Base-by-base conservation (phyloP, 2,888 invertebrate species). In the Dascillus cervinus region DNA sequence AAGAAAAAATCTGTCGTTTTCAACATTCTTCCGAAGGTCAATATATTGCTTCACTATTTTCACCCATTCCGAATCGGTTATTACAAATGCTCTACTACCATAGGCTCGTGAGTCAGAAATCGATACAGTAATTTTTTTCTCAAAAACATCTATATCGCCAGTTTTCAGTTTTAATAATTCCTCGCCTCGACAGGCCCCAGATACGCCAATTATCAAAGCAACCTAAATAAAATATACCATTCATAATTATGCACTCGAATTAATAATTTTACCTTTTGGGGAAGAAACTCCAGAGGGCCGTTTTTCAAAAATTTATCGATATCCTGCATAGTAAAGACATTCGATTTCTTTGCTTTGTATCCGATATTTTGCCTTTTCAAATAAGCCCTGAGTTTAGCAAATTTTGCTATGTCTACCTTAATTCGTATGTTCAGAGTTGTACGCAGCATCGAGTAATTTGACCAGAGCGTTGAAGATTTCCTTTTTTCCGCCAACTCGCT, bases 141-240 rank as follows among this genome's bases (percentile, higher is more conserved):
- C n/a, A 17, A 12, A 13, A n/a, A 26, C 6, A 14, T 26, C 2
- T 2, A 26, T 3, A 26, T 26, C 26, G 4, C 17, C 17, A 2
- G 10, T 26, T 15, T 26, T 26, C 26, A 26, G 15, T 27, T 27
- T 19, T 11, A 19, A 27, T 4, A 27, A 4, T 4, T 26, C 15
- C 6, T 2, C 26, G 8, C 15, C 19, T 14, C 26, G 14, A 10
- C 26, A 26, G 9, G 27, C 27, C 3, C 19, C 27, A 3, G 27
- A 27, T 10, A 27, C 19, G 1, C 19, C 27, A 27, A 27, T 13
- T 9, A 27, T 13, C 11, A 19, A 13, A 15, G 27, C 15, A 27
- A 9, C 17, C 19, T 27, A 27, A 27, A 15, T n/a, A n/a, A n/a
- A n/a, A n/a, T n/a, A n/a, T n/a, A n/a, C n/a, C n/a, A n/a, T n/a